A percentile compares a stretch with the other conserved stretches of the same genome.
These are phyloP conservation scores for Austrofundulus limnaeus DNA, from an alignment of 2,113 vertebrate genomes.

Conservation along the genomic window DNA sequence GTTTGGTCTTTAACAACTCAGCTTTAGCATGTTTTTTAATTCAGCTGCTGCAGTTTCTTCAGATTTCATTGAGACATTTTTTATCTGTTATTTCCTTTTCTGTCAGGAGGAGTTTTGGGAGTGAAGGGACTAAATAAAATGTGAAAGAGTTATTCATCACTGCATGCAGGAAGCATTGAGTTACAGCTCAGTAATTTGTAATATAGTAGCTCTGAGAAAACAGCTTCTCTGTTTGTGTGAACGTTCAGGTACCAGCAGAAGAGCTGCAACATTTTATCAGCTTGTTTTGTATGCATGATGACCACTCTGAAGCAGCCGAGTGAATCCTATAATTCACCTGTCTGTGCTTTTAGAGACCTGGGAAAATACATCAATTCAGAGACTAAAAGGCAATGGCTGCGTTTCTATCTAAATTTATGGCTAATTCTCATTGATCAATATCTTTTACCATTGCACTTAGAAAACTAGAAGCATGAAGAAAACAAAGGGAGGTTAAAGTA, in stretches of 20 bases:
- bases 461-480: slow-evolving; percentile 35
- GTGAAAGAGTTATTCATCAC: too few relatives aligned
- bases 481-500: neutral
- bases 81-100: too few relatives aligned
- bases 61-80: too few relatives aligned
- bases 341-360: slow-evolving; percentile 66
- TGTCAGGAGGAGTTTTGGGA: too few relatives aligned
- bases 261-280: slow-evolving; percentile 29
- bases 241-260: slow-evolving; percentile 20
- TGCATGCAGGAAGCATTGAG: too few relatives aligned
- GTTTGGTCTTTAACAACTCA: too few relatives aligned
- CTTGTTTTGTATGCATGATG: slow-evolving; percentile 57
- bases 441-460: slow-evolving; percentile 60
- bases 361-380: slow-evolving; percentile 60
- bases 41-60: too few relatives aligned
- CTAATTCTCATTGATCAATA: slow-evolving; percentile 75
- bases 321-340: slow-evolving; percentile 68
- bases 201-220: too few relatives aligned
- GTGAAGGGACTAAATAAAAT: too few relatives aligned
- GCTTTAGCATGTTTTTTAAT: too few relatives aligned
- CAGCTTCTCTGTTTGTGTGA: neutral
- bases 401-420: slow-evolving; percentile 77
- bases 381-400: slow-evolving; percentile 56
- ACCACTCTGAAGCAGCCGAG: slow-evolving; percentile 17
- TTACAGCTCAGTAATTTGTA: too few relatives aligned